Percentiles rank a stretch among this genome's conserved stretches.
These are phyloP conservation scores for Dynastes grantii DNA, from an alignment of 2,888 invertebrate genomes.

Conservation along the genomic window DNA sequence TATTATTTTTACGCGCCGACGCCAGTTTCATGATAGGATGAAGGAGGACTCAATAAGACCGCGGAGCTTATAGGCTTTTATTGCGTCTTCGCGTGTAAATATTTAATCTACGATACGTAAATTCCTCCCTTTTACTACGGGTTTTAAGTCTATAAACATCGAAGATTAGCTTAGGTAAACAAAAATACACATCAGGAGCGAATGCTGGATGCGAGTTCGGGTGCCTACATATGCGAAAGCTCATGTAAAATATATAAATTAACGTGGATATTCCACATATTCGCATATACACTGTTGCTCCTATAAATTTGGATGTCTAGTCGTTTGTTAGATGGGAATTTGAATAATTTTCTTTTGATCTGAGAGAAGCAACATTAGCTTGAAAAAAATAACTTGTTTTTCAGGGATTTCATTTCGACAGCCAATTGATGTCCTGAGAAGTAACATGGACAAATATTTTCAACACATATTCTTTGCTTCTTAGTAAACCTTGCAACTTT, in stretches of 20 bases:
- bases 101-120: constrained; percentile 47
- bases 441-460: no score
- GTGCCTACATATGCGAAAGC: not conserved
- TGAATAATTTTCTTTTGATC: no score
- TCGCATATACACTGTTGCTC: not conserved
- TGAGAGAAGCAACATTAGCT: no score
- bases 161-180: constrained; percentile 35
- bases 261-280: constrained; percentile 15
- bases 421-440: no score
- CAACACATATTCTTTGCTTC: no score
- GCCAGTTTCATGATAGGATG: constrained; percentile 18
- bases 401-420: no score
- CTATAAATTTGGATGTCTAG: no score
- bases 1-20: constrained; percentile 43
- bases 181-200: constrained; percentile 15
- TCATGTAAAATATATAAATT: constrained; percentile 31
- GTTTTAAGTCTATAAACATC: constrained; percentile 46
- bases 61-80: constrained; percentile 44
- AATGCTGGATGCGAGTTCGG: not conserved
- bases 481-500: no score
- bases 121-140: constrained; percentile 42
- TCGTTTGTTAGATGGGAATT: not conserved
- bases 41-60: constrained; percentile 46
- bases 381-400: no score
- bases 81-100: constrained; percentile 49